Base-by-base conservation (phyloP, 2,888 invertebrate species). In the Syritta pipiens region DNA sequence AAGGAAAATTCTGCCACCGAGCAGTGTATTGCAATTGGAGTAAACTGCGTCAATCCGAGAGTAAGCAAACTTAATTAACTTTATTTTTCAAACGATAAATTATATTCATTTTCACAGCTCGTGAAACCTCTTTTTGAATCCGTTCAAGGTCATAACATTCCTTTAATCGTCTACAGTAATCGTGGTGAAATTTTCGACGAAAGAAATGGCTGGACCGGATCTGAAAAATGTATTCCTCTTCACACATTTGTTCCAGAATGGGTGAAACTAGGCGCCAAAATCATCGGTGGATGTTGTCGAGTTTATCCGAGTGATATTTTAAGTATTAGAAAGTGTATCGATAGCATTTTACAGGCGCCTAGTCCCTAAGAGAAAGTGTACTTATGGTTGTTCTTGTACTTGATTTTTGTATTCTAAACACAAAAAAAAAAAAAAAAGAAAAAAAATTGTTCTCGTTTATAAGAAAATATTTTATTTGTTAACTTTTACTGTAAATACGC, bases 271-370 rank as follows among this genome's bases (percentile, higher is more conserved):
- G 97, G 97, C 0, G 95, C 94, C 20, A 91, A 91, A 44, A 95
- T 94, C 86, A 91, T 98, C 19, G 97, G 98, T 40, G 97, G 98
- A 0, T 98, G 98, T 85, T 98, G 98, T 87, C 91, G 96, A 81
- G 94, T 96, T 0, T 93, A 93, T 84, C 94, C 96, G 3, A 91
- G 92, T 0, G 96, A 97, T 86, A 93, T 97, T 49, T 89, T 91
- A 9, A 91, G 92, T 83, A 94, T 96, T 84, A 90, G 92, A 74
- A 91, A 92, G 83, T 83, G 82, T 48, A 82, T 87, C 62, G 86
- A 87, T 81, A 81, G 81, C 37, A 24, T 74, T 3, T 1, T 7
- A n/a, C 32, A 69, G n/a, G 2, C 26, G 20, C 20, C 40, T 24
- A 24, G 30, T 68, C 28, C 19, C 30, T 59, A 59, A 68, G 26